Percentiles rank a stretch among this genome's conserved stretches.
Conservation (phyloP, 1,140 invertebrate genomes). For the Cataglyphis hispanica region DNA sequence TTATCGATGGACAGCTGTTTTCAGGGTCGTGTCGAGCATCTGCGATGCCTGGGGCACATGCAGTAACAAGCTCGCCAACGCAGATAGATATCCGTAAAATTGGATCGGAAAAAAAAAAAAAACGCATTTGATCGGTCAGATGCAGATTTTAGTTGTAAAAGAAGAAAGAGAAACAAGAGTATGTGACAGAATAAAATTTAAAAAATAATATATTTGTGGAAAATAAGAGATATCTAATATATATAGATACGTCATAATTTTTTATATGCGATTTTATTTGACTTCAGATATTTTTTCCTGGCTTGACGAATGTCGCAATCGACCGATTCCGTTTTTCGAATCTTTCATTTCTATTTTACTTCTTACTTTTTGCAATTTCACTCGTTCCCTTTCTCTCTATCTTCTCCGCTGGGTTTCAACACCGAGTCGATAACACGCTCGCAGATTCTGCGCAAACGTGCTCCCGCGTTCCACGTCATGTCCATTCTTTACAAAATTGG, state of each 20-base stretch:
- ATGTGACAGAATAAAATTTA: background rate
- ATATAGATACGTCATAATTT: background rate
- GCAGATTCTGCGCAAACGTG: conserved; percentile 50
- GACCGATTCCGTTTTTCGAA: background rate
- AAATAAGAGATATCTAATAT: background rate
- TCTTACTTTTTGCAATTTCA: conserved; percentile 1
- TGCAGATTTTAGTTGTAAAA: conserved; percentile 32
- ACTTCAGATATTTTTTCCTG: background rate
- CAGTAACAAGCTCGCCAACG: conserved; percentile 56
- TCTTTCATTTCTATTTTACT: background rate
- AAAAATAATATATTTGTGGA: background rate
- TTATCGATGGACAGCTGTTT: conserved; percentile 67
- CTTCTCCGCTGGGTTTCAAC: conserved; percentile 10
- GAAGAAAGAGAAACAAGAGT: background rate
- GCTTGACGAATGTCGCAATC: background rate
- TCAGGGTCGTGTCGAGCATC: conserved; percentile 59
- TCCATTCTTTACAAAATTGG: conserved; percentile 20
- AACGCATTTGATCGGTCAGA: conserved; percentile 15
- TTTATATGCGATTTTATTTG: background rate
- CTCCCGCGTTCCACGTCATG: background rate
- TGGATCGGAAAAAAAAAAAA: conserved; percentile 43
- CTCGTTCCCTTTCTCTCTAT: conserved; percentile 9
- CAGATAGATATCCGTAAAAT: conserved; percentile 31
- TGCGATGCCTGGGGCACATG: conserved; percentile 57
- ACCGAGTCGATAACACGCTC: conserved; percentile 48